Percentiles rank a stretch among this genome's conserved stretches.
phyloP scores from a whole-genome alignment of 2,888 invertebrate species.

The Epistrophe eligans region DNA sequence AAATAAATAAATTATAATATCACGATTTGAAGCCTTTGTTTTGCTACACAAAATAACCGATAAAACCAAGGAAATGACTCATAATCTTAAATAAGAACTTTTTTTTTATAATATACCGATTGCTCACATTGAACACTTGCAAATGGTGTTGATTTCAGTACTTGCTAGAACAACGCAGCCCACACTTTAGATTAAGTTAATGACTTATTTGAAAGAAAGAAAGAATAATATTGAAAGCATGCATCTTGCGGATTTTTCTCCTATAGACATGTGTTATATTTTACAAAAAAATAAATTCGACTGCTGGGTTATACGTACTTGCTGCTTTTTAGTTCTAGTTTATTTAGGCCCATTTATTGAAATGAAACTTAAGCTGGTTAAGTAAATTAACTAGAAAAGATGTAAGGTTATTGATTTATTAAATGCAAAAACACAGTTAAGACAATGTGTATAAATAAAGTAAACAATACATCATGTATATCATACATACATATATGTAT shows the following conservation, averaged over 20 bases:
- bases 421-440: too few species aligned
- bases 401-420: too few species aligned
- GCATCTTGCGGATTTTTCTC: background rate
- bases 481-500: too few species aligned
- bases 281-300: background rate
- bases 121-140: conserved; percentile 21
- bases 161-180: conserved; percentile 7
- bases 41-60: conserved; percentile 7
- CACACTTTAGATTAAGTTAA: conserved; percentile 28
- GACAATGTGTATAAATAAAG: too few species aligned
- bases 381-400: too few species aligned
- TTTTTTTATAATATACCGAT: background rate
- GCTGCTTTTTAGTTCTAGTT: background rate
- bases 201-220: conserved; percentile 1
- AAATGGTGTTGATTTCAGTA: conserved; percentile 29
- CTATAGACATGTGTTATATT: background rate
- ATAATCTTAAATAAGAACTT: conserved; percentile 27
- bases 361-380: too few species aligned
- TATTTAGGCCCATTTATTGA: too few species aligned
- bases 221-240: background rate
- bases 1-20: conserved; percentile 31
- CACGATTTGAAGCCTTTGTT: conserved; percentile 19
- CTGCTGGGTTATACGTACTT: background rate
- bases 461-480: too few species aligned
- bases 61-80: conserved; percentile 42